phyloP scores from a whole-genome alignment of 2,888 invertebrate genomes.

The Dasypolia templi region DNA sequence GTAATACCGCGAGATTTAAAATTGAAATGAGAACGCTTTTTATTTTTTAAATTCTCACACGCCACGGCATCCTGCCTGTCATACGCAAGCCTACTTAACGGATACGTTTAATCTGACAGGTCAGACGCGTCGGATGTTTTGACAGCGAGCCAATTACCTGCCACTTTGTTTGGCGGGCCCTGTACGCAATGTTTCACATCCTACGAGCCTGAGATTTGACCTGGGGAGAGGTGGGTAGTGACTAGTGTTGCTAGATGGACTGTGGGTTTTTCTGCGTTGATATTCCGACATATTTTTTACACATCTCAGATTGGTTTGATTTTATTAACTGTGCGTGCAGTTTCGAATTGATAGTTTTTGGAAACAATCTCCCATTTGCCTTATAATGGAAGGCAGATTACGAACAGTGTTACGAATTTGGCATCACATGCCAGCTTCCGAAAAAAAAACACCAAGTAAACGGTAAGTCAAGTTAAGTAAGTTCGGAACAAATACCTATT shows the following conservation, averaged over 20 bases:
- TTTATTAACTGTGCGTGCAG: neutral
- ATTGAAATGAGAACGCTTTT: slow-evolving; percentile 61
- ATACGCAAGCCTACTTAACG: slow-evolving; percentile 79
- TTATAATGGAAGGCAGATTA: neutral
- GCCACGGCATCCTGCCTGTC: slow-evolving; percentile 69
- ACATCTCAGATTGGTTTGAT: neutral
- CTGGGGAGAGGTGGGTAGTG: slow-evolving; percentile 31
- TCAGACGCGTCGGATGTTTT: slow-evolving; percentile 85
- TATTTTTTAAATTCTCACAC: slow-evolving; percentile 69
- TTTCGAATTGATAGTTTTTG: neutral
- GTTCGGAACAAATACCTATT: neutral
- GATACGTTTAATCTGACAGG: slow-evolving; percentile 86
- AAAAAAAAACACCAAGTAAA: neutral
- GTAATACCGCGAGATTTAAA: slow-evolving; percentile 50
- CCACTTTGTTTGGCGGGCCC: slow-evolving; percentile 79
- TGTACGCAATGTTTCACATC: slow-evolving; percentile 80
- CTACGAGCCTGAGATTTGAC: slow-evolving; percentile 69
- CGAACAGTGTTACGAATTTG: neutral
- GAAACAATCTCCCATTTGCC: neutral
- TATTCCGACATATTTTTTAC: neutral
- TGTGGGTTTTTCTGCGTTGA: neutral
- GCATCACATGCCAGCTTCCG: neutral
- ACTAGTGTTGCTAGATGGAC: slow-evolving; percentile 7
- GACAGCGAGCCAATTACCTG: slow-evolving; percentile 88
- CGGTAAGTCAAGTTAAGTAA: neutral